Conservation (phyloP, 2,888 invertebrate genomes). For the Metopia argyrocephala region DNA sequence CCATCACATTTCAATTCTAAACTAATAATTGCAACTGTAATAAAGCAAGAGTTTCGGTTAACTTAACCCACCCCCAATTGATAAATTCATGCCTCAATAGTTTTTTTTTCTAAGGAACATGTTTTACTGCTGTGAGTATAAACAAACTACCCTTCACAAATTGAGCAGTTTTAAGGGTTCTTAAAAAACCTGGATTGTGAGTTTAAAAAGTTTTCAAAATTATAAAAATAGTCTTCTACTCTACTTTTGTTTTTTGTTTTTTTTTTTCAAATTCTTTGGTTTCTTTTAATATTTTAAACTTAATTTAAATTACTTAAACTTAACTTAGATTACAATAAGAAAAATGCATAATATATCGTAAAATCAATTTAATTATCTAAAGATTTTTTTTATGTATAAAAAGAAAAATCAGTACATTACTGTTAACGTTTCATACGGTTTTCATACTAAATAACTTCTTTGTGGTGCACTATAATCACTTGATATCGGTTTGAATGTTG, state of each 20-base stretch:
- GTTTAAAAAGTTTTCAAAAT: not conserved
- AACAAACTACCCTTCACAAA: not conserved
- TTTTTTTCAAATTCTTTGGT: conserved; percentile 48
- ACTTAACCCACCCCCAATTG: no score
- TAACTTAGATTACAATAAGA: not conserved
- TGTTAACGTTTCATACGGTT: not conserved
- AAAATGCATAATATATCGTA: conserved; percentile 35
- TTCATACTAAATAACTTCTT: conserved; percentile 73
- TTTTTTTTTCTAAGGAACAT: no score
- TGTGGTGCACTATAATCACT: conserved; percentile 74
- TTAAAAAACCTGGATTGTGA: not conserved
- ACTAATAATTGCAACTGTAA: no score
- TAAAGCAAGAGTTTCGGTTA: no score
- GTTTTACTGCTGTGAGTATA: no score
- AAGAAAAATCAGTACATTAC: conserved; percentile 40
- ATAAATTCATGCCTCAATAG: no score
- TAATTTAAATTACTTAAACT: conserved; percentile 16
- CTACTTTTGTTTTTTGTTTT: not conserved
- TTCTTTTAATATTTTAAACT: conserved; percentile 40
- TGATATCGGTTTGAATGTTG: conserved; percentile 74
- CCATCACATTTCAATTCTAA: no score
- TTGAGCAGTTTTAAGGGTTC: not conserved
- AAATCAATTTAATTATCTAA: conserved; percentile 12
- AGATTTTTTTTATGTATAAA: not conserved
- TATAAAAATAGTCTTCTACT: not conserved